These are phyloP conservation scores for Ctenoplectra terminalis DNA, from an alignment of 1,140 invertebrate species.

Conservation along the genomic window DNA sequence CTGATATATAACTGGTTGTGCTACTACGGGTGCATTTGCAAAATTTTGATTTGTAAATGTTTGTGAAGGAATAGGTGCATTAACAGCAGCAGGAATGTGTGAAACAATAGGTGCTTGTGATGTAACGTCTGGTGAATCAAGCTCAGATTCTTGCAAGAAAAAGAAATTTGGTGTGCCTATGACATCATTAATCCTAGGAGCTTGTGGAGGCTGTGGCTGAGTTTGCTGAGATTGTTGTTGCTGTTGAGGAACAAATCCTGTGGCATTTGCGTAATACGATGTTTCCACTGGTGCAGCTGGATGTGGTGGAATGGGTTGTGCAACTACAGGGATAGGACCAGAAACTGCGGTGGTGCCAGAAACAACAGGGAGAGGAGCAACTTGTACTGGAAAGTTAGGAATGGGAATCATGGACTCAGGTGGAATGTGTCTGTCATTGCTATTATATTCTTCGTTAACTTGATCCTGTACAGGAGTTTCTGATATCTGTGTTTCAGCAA, in stretches of 20 bases:
- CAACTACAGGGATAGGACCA: constrained; percentile 76
- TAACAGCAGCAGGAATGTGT: constrained; percentile 83
- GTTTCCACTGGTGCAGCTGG: constrained; percentile 73
- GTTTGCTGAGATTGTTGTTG: constrained; percentile 69
- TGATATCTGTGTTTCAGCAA: constrained; percentile 61
- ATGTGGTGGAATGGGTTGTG: constrained; percentile 76
- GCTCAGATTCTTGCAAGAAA: constrained; percentile 90
- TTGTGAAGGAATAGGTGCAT: constrained; percentile 87
- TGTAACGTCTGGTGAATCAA: constrained; percentile 86
- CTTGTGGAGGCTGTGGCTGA: constrained; percentile 83
- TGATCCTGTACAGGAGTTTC: constrained; percentile 66
- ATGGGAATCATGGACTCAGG: constrained; percentile 75
- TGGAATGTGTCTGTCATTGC: constrained; percentile 79
- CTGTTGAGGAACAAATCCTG: constrained; percentile 74
- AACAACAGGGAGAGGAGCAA: constrained; percentile 76
- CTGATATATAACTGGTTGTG: constrained; percentile 79
- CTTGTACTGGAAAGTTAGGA: constrained; percentile 77
- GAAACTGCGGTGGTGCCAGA: constrained; percentile 77
- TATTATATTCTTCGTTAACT: constrained; percentile 74
- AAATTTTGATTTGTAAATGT: constrained; percentile 92
- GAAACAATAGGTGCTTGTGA: constrained; percentile 77
- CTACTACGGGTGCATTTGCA: constrained; percentile 79
- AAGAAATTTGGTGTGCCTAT: constrained; percentile 89
- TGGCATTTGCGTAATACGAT: constrained; percentile 76
- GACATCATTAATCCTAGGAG: constrained; percentile 87